A percentile compares a stretch with the other conserved stretches of the same genome.
phyloP scores from a whole-genome alignment of 2,113 vertebrate genomes.

The Gymnobelideus leadbeateri region DNA sequence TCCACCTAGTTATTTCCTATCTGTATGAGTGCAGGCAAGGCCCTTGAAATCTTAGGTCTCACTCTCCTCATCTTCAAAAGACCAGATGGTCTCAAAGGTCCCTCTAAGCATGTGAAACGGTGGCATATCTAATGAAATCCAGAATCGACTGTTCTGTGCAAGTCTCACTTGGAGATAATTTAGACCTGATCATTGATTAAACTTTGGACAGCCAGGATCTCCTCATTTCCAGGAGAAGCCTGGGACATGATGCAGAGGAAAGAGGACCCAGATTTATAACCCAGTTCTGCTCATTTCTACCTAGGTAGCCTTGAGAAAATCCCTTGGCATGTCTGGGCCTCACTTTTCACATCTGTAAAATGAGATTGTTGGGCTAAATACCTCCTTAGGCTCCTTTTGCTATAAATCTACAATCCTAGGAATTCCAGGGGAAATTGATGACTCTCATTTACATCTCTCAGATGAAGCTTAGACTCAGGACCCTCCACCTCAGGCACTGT shows the following conservation, averaged over 20 bases:
- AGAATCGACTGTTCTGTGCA: not conserved
- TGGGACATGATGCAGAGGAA: not conserved
- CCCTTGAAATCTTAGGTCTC: not conserved
- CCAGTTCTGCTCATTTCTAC: not conserved
- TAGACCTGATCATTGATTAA: not conserved
- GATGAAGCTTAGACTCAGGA: not conserved
- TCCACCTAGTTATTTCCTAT: not conserved
- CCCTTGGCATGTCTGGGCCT: not conserved
- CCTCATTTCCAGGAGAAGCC: not conserved
- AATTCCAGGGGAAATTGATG: not conserved
- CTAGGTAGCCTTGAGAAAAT: not conserved
- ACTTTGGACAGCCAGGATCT: not conserved
- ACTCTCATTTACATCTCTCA: not conserved
- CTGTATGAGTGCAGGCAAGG: not conserved
- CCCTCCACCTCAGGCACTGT: not conserved
- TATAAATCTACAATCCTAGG: not conserved
- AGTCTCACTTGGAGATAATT: not conserved
- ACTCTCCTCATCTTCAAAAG: not conserved
- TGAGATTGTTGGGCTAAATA: not conserved
- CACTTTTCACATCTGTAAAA: not conserved
- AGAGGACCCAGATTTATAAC: not conserved
- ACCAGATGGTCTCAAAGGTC: not conserved
- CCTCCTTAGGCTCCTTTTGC: not conserved
- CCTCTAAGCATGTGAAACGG: not conserved
- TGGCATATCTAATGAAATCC: not conserved